Evolutionary conservation across 2,113 vertebrate species (phyloP), one percentile per base, ranked within the genome.

Genomic region (Dolichallabes microphthalmus): DNA sequence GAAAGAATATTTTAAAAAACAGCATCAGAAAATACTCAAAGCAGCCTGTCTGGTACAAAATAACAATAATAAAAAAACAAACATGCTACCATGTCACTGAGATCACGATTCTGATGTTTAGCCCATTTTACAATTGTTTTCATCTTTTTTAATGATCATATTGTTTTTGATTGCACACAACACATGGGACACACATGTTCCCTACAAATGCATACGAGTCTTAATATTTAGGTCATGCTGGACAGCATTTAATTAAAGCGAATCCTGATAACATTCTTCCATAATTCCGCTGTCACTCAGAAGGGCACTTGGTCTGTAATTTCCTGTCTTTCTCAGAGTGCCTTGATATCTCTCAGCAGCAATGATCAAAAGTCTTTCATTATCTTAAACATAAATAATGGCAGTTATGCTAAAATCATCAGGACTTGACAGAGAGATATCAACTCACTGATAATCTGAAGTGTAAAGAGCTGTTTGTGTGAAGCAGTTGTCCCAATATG

Each of bases 271-370:
- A 86, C 90, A 80, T 93, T 91, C 90, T 86, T 87, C 90, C 91
- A 93, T 93, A 92, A 94, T 94, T 93, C 92, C 87, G 91, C 90
- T 93, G 94, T 94, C 93, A 90, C 92, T 92, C 91, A 89, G 90
- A 90, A 88, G 91, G 89, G 90, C 92, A 94, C 94, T 95, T 94
- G 92, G 91, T 91, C 88, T 90, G 91, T 92, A 94, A 95, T 94
- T 93, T 94, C 93, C 94, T 94, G 94, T 91, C 91, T 92, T 91
- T 89, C 92, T 90, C 91, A 91, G 88, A 93, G 92, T 90, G 90
- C 89, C 91, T 88, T 87, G 85, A 90, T 91, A 93, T 94, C 92
- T 86, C 85, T 90, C 88, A 89, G 88, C 86, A 86, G 89, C 90
- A 90, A 91, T 89, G 87, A 92, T 92, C 90, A 91, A 90, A 94